Evolutionary conservation across 2,888 invertebrate species (phyloP), one percentile per base, ranked within the genome.

Genomic region (Cheilosia scutellata): DNA sequence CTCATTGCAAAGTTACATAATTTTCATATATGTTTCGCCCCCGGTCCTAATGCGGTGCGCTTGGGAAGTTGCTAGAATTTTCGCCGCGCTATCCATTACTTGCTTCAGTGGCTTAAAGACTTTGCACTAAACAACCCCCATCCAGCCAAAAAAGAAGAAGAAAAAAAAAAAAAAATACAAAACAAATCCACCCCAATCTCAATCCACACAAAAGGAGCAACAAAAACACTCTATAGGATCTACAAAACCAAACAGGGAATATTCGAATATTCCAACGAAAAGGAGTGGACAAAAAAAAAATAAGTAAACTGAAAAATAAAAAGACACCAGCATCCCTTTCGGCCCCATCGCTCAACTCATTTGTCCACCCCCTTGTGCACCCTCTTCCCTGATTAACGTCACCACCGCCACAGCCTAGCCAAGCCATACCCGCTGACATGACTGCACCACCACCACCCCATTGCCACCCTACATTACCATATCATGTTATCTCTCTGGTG

Each of bases 401-500:
- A 58, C 58, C 72, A 42, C 42, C 71, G 40, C 57, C 51, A 76
- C 74, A 71, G 29, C 72, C 53, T 51, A 42, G 66, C 66, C 47
- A 44, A 20, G 16, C 55, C 31, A 40, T 37, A 44, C 63, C 53
- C 51, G 51, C 63, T 47, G 60, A 62, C 66, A 58, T 44, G 40
- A 53, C 44, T 40, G 20, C 20, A 62, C 80, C 37, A 37, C 80
- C 37, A 37, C 11, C 37, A 37, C 37, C 37, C 37, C 11, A 11
- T 11, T 37, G 37, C 37, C 84, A 82, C 86, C 86, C 80, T 72
- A 60, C 77, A 86, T 86, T 86, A 82, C 76, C 86, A 86, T 86
- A 86, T 86, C 86, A 82, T 82, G 86, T 86, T 86, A 86, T 86
- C 86, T 86, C 86, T 86, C 82, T 82, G 63, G 82, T 76, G 86